Conservation (phyloP, 2,113 vertebrate species). For the Alethe diademata region DNA sequence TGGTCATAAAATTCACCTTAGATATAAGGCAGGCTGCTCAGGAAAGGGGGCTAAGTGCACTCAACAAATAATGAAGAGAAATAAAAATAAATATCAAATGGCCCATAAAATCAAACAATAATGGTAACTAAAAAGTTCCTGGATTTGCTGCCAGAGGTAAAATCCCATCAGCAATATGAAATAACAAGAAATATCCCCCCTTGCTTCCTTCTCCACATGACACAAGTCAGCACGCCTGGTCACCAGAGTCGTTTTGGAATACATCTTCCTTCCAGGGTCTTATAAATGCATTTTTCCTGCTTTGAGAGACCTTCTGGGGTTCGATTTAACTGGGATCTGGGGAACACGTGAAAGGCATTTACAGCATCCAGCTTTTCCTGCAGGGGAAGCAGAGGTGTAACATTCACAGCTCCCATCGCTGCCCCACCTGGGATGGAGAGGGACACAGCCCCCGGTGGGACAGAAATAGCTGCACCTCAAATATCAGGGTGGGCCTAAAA, state of each 20-base stretch:
- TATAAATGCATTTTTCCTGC: slow-evolving; percentile 56
- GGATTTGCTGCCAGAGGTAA: slow-evolving; percentile 51
- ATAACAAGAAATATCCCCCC: slow-evolving; percentile 3
- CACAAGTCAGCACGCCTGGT: slow-evolving; percentile 48
- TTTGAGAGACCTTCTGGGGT: slow-evolving; percentile 46
- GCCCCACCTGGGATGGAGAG: not conserved
- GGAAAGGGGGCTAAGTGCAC: slow-evolving; percentile 61
- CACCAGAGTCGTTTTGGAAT: slow-evolving; percentile 42
- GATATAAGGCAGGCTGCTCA: slow-evolving; percentile 58
- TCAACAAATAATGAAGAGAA: slow-evolving; percentile 59
- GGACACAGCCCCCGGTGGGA: not conserved
- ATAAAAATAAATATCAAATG: slow-evolving; percentile 65
- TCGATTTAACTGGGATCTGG: slow-evolving; percentile 39
- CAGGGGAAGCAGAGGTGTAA: slow-evolving; percentile 47
- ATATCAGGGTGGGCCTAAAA: not conserved
- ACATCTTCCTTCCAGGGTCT: slow-evolving; percentile 39
- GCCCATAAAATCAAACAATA: slow-evolving; percentile 66
- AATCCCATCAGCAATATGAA: slow-evolving; percentile 47
- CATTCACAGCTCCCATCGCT: not conserved
- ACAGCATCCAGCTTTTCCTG: slow-evolving; percentile 43
- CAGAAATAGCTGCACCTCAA: not conserved
- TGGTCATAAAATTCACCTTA: slow-evolving; percentile 54
- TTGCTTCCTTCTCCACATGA: slow-evolving; percentile 20
- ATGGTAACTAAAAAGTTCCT: slow-evolving; percentile 54
- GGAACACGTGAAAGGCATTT: slow-evolving; percentile 65